A percentile compares a stretch with the other conserved stretches of the same genome.
Evolutionary conservation across 2,888 invertebrate species (phyloP).

Genomic region (Microchrysa polita): DNA sequence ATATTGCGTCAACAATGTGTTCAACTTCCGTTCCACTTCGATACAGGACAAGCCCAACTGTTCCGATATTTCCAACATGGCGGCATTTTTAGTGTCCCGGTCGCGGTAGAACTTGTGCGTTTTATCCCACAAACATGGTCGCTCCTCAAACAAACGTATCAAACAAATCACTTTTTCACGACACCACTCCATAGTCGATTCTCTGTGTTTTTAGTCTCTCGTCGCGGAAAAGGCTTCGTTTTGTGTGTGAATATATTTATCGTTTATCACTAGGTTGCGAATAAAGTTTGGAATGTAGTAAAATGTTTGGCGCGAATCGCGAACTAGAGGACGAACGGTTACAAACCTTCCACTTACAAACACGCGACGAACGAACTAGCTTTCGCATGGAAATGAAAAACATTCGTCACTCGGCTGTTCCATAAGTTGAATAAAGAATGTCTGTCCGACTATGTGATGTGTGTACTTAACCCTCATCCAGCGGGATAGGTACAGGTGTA

Average conservation of each 20-base stretch:
- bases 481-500: no score
- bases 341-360: conserved; percentile 12
- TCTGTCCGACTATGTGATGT: conserved; percentile 19
- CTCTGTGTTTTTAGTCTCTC: conserved; percentile 5
- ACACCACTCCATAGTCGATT: conserved; percentile 37
- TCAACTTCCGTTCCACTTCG: conserved; percentile 63
- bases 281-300: not conserved
- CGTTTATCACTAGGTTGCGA: not conserved
- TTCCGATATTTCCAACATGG: conserved; percentile 63
- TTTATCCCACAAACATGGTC: conserved; percentile 62
- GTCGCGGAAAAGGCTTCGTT: conserved; percentile 11
- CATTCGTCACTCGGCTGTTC: conserved; percentile 4
- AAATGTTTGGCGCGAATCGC: conserved; percentile 1
- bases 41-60: conserved; percentile 63
- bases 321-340: not conserved
- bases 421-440: conserved; percentile 14
- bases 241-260: not conserved
- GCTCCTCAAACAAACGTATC: conserved; percentile 38
- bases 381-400: not conserved
- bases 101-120: conserved; percentile 63
- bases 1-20: conserved; percentile 62
- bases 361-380: not conserved
- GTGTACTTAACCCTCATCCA: no score
- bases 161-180: conserved; percentile 43
- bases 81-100: conserved; percentile 61